These are phyloP conservation scores for Agriopis aurantiaria DNA, from an alignment of 2,888 invertebrate genomes.

Conservation along the genomic window DNA sequence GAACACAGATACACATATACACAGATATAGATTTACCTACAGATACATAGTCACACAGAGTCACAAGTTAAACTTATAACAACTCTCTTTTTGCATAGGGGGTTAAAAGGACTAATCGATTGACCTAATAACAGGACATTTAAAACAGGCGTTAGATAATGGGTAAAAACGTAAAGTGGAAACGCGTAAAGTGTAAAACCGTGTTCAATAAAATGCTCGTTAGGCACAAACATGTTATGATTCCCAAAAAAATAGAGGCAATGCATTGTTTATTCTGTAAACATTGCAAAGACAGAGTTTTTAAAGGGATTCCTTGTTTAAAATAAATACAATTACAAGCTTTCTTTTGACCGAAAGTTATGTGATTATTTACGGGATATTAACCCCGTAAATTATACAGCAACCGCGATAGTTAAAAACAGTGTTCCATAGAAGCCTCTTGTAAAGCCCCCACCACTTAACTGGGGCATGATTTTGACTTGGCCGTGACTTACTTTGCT, in stretches of 20 bases:
- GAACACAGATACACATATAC: no score
- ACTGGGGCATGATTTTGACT: no score
- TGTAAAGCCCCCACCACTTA: not conserved
- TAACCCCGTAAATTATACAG: no score
- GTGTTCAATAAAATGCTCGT: slow-evolving; percentile 19
- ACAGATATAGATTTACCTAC: no score
- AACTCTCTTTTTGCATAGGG: no score
- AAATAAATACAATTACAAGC: not conserved
- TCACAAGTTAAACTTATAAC: no score
- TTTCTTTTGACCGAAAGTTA: no score
- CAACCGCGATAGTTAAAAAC: no score
- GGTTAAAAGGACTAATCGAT: not conserved
- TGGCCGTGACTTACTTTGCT: no score
- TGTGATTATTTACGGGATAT: no score
- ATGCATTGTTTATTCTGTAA: slow-evolving; percentile 3
- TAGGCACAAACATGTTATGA: slow-evolving; percentile 2
- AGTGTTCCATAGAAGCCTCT: no score
- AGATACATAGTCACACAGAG: no score
- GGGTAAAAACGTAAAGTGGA: slow-evolving; percentile 11
- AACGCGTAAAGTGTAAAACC: slow-evolving; percentile 19
- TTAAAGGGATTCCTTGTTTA: slow-evolving; percentile 5
- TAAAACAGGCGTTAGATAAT: not conserved
- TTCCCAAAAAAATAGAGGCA: not conserved
- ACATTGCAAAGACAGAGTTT: not conserved
- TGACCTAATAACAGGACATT: slow-evolving; percentile 3